Base-by-base conservation (phyloP, 2,888 invertebrate species). In the Idaea straminata region DNA sequence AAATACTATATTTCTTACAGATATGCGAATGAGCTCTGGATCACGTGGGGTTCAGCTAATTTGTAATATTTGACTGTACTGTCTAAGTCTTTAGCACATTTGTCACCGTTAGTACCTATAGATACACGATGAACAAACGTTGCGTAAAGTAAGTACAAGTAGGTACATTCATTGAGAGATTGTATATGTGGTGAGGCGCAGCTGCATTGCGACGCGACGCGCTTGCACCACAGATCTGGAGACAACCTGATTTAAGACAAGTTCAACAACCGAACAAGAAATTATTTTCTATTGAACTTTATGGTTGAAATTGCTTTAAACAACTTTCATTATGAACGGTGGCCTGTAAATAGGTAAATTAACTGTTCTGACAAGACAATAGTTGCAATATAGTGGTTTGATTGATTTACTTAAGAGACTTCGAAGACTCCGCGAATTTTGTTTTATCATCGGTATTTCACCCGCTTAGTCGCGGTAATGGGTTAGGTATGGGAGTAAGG, bases 191-290 rank as follows among this genome's bases (percentile, higher is more conserved):
- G 61, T 62, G 74, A 70, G 76, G 34, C 72, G 75, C 78, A 80
- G 78, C 79, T 77, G 79, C 76, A 74, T 73, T 75, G 77, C 73
- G 77, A 79, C 77, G 72, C 69, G 76, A 78, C 76, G 75, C 74
- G 77, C 78, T 77, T 77, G 77, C 81, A 83, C 82, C 47, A 78
- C 76, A 77, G 77, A 81, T 16, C 82, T 81, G 81, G 83, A 83
- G 86, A 87, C 89, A 86, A 81, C 80, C 83, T 88, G 89, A 90
- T 88, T 89, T 88, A 88, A 85, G 81, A 82, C 82, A 77, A 77
- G 87, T 85, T 86, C 85, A 84, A 81, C 75, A 86, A 80, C 79
- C 73, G 61, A 59, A 59, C 25, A 16, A 59, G 59, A 34, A 16
- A 16, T 59, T 59, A 59, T 59, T 59, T 59, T 59, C 59, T 25